Base-by-base conservation (phyloP, 2,113 vertebrate genomes). In the Misgurnus mizolepis region DNA sequence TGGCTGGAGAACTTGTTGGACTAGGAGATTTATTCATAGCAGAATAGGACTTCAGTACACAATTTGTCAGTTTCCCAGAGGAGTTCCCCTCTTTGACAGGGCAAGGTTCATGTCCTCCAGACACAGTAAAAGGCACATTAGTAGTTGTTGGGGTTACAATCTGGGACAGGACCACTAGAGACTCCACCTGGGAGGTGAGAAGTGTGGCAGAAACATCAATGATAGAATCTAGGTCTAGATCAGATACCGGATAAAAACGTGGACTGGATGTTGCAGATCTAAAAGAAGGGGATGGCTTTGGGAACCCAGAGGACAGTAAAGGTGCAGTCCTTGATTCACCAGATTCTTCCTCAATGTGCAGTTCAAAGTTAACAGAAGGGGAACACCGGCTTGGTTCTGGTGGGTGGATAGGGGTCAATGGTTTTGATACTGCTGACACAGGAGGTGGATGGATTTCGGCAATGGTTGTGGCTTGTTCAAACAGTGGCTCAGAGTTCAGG, bases 321-420 rank as follows among this genome's bases (percentile, higher is more conserved):
- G n/a, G 45, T 1, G 2, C 12, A 10, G 75, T 6, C 45, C 53
- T 43, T 18, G 55, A 4, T n/a, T 81, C 88, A 65, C 77, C 82
- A 45, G 87, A 90, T 5, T 91, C 91, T 83, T 94, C 92, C 40
- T 94, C 92, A 66, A 88, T 82, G 61, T 89, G 88, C 62, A 92
- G 85, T 88, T 94, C 93, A 10, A 90, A 81, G 64, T 87, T 85
- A 12, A 80, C 68, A 58, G 89, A 75, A 11, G 82, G 0, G 80
- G 11, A 90, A 80, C 85, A 85, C 79, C 85, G 85, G n/a, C 85
- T 61, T 80, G 90, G 83, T 4, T 84, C 70, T 14, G 72, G 34
- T 79, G 86, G 45, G 65, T 72, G 85, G 84, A 12, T 80, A 66
- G 43, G 69, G 81, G 83, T 61, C 80, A 86, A 14, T 79, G 64